Conservation (phyloP, 1,140 invertebrate genomes). For the Ridgeia piscesae region DNA sequence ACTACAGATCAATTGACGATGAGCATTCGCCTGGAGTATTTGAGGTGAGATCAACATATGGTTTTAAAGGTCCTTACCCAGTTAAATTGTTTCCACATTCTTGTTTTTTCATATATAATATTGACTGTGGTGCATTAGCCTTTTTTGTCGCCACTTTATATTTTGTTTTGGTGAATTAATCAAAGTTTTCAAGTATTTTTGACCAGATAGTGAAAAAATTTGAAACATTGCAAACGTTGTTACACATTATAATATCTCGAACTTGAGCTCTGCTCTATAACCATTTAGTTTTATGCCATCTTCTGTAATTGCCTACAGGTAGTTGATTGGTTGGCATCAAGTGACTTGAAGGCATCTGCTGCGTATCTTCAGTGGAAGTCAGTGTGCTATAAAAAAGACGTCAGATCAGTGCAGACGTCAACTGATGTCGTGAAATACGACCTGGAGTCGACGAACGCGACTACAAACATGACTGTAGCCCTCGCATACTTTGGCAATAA, state of each 20-base stretch:
- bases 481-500: background rate
- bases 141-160: too few relatives aligned
- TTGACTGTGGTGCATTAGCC: too few relatives aligned
- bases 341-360: background rate
- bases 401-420: background rate
- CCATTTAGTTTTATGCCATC: background rate
- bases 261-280: too few relatives aligned
- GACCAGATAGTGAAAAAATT: too few relatives aligned
- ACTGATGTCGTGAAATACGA: background rate
- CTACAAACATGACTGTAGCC: background rate
- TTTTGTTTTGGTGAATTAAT: too few relatives aligned
- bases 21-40: slow-evolving; percentile 11
- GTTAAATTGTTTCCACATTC: too few relatives aligned
- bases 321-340: background rate
- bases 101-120: too few relatives aligned
- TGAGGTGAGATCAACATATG: background rate
- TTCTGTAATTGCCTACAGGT: slow-evolving; percentile 5
- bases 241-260: too few relatives aligned
- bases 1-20: background rate
- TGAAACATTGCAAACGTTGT: too few relatives aligned
- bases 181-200: too few relatives aligned
- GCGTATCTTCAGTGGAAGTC: slow-evolving; percentile 12
- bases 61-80: background rate
- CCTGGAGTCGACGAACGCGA: background rate
- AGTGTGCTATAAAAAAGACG: background rate